phyloP scores from a whole-genome alignment of 2,888 invertebrate species.

The Orchestes rusci region DNA sequence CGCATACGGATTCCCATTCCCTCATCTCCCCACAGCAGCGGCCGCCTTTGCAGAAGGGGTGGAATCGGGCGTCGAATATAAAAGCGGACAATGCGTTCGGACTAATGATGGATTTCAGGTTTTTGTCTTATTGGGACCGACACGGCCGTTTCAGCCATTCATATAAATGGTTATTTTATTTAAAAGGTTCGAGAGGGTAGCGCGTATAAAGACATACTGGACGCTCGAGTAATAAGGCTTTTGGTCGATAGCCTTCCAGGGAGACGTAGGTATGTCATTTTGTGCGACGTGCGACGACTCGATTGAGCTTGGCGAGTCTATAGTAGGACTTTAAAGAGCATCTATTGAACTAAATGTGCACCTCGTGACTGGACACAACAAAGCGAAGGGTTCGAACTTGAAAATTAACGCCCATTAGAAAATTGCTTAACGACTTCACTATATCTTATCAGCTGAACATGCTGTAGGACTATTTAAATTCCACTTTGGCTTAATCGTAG shows the following conservation, averaged over 20 bases:
- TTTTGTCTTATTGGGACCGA: conserved; percentile 32
- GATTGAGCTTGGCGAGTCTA: no score
- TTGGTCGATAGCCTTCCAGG: no score
- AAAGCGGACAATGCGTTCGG: conserved; percentile 31
- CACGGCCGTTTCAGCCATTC: conserved; percentile 30
- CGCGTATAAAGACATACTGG: no score
- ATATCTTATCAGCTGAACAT: conserved; percentile 28
- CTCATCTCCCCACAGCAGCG: conserved; percentile 9
- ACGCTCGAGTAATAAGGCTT: no score
- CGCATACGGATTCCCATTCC: conserved; percentile 18
- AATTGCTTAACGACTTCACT: conserved; percentile 29
- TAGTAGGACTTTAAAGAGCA: no score
- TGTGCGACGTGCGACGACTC: no score
- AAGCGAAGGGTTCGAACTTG: conserved; percentile 22
- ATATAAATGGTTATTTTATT: conserved; percentile 30
- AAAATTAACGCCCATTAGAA: conserved; percentile 27
- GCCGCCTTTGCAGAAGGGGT: conserved; percentile 13
- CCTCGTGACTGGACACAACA: no score
- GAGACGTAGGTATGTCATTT: no score
- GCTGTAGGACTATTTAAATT: conserved; percentile 29
- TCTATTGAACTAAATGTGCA: no score
- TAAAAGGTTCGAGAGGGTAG: no score
- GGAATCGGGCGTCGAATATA: conserved; percentile 20
- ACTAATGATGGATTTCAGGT: conserved; percentile 36
- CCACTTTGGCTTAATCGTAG: conserved; percentile 29